A percentile compares a stretch with the other conserved stretches of the same genome.
Evolutionary conservation across 2,113 vertebrate species (phyloP).

Genomic region (Myotis brandtii): DNA sequence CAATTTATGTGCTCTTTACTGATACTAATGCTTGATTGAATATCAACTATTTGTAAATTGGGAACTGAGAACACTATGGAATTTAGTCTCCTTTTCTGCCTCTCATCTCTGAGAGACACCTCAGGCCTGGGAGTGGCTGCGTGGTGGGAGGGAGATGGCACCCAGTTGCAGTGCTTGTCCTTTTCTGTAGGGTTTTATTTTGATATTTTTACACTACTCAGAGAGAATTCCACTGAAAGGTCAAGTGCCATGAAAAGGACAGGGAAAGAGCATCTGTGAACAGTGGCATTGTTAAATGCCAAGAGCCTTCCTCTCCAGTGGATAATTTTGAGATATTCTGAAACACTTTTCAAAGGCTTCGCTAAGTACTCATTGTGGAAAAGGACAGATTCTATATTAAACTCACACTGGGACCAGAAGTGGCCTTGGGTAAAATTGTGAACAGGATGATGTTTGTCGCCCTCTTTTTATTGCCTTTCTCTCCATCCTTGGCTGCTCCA

Average conservation of each 20-base stretch:
- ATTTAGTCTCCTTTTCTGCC: background rate
- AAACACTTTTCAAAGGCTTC: conserved; percentile 77
- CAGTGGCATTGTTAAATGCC: conserved; percentile 75
- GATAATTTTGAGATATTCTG: conserved; percentile 71
- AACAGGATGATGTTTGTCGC: background rate
- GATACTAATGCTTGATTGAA: background rate
- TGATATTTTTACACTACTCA: conserved; percentile 70
- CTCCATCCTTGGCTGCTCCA: background rate
- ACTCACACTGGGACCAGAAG: conserved; percentile 44
- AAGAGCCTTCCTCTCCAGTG: conserved; percentile 74
- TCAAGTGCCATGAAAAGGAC: conserved; percentile 71
- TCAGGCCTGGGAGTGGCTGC: background rate
- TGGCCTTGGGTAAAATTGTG: conserved; percentile 31
- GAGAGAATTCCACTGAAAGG: conserved; percentile 63
- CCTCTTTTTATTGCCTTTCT: conserved; percentile 17
- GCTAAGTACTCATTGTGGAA: conserved; percentile 70
- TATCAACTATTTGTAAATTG: background rate
- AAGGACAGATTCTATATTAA: conserved; percentile 78
- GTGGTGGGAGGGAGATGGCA: background rate
- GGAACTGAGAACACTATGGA: background rate
- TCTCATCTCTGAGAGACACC: background rate
- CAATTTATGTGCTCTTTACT: background rate
- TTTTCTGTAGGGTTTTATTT: conserved; percentile 61
- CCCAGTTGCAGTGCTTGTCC: background rate
- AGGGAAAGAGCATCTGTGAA: conserved; percentile 69